These are phyloP conservation scores for Haemorhous mexicanus DNA, from an alignment of 2,113 vertebrate species.

Conservation along the genomic window DNA sequence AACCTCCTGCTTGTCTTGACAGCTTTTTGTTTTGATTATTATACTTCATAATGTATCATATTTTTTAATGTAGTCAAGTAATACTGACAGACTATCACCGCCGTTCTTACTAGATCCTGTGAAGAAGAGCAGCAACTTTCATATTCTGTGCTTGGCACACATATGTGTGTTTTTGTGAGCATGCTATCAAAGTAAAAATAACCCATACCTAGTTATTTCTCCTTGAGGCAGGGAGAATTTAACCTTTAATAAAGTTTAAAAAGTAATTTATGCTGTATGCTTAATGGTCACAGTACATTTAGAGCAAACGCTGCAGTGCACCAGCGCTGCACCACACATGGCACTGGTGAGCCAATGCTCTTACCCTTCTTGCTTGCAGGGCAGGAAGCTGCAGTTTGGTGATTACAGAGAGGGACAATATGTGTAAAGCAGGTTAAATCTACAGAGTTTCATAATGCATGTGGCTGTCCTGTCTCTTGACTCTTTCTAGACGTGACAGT, in stretches of 20 bases:
- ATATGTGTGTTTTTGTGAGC: neutral
- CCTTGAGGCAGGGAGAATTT: neutral
- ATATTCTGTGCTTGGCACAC: accelerated
- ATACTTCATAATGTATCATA: neutral
- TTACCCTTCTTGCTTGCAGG: neutral
- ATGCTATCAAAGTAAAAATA: neutral
- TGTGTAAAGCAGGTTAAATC: neutral
- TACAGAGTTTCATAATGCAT: neutral
- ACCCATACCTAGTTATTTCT: neutral
- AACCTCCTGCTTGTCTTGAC: neutral
- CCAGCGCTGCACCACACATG: neutral
- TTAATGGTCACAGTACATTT: neutral
- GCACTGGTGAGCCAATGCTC: neutral
- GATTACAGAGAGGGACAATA: neutral
- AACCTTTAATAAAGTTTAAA: neutral
- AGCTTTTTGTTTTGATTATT: neutral
- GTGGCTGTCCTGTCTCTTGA: neutral
- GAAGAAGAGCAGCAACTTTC: neutral
- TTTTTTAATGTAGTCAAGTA: neutral
- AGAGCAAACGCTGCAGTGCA: neutral
- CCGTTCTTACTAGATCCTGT: neutral
- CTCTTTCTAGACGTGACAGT: neutral
- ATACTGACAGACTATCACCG: neutral
- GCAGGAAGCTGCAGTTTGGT: neutral
- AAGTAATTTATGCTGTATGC: neutral